Evolutionary conservation across 2,888 invertebrate species (phyloP).

Genomic region (Dryadula phaetusa): DNA sequence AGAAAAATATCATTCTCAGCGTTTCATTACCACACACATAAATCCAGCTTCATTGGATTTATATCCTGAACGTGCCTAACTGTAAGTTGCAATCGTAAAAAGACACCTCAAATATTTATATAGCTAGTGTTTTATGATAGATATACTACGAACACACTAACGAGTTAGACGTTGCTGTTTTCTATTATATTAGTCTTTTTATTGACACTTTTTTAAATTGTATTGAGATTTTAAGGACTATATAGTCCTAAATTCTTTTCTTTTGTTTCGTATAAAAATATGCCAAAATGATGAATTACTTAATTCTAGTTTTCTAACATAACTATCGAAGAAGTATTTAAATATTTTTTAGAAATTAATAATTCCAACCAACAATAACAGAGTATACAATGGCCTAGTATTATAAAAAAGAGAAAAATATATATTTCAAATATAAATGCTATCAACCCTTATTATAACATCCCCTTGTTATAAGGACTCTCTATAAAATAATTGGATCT

Average conservation of each 20-base stretch:
- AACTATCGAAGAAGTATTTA: too few species aligned
- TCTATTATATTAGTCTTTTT: not conserved
- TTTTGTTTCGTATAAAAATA: too few species aligned
- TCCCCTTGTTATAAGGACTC: not conserved
- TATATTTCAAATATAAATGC: too few species aligned
- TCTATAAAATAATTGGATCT: not conserved
- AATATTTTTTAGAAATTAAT: too few species aligned
- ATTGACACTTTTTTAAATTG: not conserved
- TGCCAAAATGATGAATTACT: too few species aligned
- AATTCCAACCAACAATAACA: too few species aligned
- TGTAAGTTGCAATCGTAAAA: constrained; percentile 46
- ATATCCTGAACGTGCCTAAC: constrained; percentile 49
- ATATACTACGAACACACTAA: constrained; percentile 28
- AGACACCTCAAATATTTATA: constrained; percentile 51
- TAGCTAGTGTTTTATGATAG: constrained; percentile 47
- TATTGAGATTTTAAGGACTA: too few species aligned
- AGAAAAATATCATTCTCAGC: constrained; percentile 8
- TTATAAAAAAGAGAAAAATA: too few species aligned
- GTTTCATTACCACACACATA: constrained; percentile 28
- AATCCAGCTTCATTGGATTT: constrained; percentile 42
- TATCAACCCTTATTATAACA: not conserved
- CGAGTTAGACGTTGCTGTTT: not conserved
- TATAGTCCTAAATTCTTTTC: too few species aligned
- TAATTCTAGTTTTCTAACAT: too few species aligned
- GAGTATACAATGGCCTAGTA: too few species aligned